Base-by-base conservation (phyloP, 2,113 vertebrate species). In the Eulemur macaco region DNA sequence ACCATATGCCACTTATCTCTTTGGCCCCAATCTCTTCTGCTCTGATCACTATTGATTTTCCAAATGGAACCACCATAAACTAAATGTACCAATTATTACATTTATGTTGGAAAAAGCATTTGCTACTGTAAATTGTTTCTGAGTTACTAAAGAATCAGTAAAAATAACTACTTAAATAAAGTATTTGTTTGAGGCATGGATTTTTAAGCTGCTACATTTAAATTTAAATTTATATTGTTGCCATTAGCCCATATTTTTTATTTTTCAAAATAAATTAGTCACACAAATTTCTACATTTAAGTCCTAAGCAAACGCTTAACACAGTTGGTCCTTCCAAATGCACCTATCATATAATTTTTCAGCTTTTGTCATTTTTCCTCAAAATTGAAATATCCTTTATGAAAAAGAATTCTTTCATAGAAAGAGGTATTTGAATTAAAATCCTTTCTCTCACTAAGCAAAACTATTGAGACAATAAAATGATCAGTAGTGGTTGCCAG, bases 1-100 rank as follows among this genome's bases (percentile, higher is more conserved):
- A 86, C 98, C 98, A 98, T 98, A 98, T 99, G 98, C 56, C 96
- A 94, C 94, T 97, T 92, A 95, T 0, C 56, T 96, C 69, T 97
- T 97, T 97, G 96, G 89, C 18, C 63, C 13, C 1, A 1, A 34
- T 85, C 50, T 96, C 68, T 69, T 97, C 83, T 96, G 54, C 50
- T 97, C 63, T 80, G 34, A 95, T 96, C 80, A 96, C 73, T 82
- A 93, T 34, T 1, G 1, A 91, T 96, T 96, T 96, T 87, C 52
- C 60, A 96, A 96, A 96, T 91, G 45, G n/a, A 95, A 69, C n/a
- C 85, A 89, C 52, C 56, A 91, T 96, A 97, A 98, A 94, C 45
- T 95, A 96, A 97, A 97, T 90, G 77, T 56, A 96, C 74, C 69
- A 96, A 97, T 98, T 97, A 98, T 92, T 97, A 88, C 37, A 66